These are phyloP conservation scores for Mirza zaza DNA, from an alignment of 2,113 vertebrate genomes.

Conservation along the genomic window DNA sequence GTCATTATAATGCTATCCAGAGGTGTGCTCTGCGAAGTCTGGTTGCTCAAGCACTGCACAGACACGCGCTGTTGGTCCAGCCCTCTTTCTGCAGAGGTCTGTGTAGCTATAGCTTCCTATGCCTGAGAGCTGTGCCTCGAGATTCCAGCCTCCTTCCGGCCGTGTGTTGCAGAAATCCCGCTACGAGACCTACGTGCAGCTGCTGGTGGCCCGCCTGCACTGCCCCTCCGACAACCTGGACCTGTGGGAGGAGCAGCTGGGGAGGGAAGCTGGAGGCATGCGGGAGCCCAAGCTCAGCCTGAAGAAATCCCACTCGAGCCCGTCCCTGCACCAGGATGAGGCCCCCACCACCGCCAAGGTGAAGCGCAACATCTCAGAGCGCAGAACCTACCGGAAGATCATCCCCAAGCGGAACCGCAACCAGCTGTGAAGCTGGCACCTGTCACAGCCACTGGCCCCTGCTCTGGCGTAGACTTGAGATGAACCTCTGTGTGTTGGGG, in stretches of 20 bases:
- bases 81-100: neutral
- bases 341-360: slow-evolving; percentile 85
- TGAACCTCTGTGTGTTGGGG: neutral
- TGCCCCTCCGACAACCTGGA: slow-evolving; percentile 73
- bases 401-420: slow-evolving; percentile 88
- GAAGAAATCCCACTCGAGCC: slow-evolving; percentile 93
- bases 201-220: slow-evolving; percentile 86
- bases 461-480: neutral
- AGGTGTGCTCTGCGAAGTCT: neutral
- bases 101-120: neutral
- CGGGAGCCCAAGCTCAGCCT: slow-evolving; percentile 74
- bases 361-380: slow-evolving; percentile 92
- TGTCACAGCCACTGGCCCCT: neutral
- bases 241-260: slow-evolving; percentile 84
- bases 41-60: neutral
- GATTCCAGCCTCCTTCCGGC: neutral
- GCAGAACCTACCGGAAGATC: slow-evolving; percentile 91
- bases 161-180: slow-evolving; percentile 85
- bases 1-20: neutral
- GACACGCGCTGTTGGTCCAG: neutral
- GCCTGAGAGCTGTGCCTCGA: neutral
- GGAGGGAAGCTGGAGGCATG: slow-evolving; percentile 25
- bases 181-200: slow-evolving; percentile 89
- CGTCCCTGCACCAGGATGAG: slow-evolving; percentile 89
- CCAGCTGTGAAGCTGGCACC: slow-evolving; percentile 79